These are phyloP conservation scores for Oxystoma pomonae DNA, from an alignment of 2,888 invertebrate genomes.

Conservation along the genomic window DNA sequence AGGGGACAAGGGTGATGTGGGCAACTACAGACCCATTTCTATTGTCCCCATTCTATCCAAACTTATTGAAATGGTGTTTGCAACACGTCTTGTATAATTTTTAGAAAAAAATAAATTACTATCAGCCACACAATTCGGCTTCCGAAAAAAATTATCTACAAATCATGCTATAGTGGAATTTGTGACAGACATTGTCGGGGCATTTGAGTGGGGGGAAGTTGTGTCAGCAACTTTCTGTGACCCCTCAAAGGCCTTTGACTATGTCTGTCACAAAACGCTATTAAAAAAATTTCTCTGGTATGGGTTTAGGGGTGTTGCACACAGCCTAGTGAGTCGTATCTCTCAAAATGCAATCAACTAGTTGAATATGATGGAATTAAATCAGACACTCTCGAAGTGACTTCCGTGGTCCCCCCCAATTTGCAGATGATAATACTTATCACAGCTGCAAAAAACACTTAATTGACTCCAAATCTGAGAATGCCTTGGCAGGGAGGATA, in stretches of 20 bases:
- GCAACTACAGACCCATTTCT: background rate
- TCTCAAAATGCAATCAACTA: no score
- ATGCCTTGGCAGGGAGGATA: no score
- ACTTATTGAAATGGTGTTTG: background rate
- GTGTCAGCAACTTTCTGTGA: background rate
- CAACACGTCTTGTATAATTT: background rate
- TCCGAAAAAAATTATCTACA: background rate
- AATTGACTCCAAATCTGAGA: no score
- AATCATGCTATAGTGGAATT: background rate
- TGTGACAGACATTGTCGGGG: background rate
- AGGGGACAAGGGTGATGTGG: background rate
- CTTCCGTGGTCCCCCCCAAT: no score
- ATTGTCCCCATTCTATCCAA: background rate
- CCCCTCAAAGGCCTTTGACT: constrained; percentile 10
- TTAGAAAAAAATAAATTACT: background rate
- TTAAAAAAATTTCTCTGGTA: no score
- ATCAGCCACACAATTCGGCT: background rate
- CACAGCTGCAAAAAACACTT: no score
- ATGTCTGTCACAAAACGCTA: constrained; percentile 3
- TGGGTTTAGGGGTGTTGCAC: no score
- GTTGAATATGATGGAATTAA: no score
- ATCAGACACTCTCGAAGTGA: no score
- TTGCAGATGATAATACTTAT: no score
- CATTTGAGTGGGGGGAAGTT: constrained; percentile 5
- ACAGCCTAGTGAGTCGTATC: no score